A percentile compares a stretch with the other conserved stretches of the same genome.
These are phyloP conservation scores for Hyperopisus bebe DNA, from an alignment of 2,113 vertebrate genomes.

Conservation along the genomic window DNA sequence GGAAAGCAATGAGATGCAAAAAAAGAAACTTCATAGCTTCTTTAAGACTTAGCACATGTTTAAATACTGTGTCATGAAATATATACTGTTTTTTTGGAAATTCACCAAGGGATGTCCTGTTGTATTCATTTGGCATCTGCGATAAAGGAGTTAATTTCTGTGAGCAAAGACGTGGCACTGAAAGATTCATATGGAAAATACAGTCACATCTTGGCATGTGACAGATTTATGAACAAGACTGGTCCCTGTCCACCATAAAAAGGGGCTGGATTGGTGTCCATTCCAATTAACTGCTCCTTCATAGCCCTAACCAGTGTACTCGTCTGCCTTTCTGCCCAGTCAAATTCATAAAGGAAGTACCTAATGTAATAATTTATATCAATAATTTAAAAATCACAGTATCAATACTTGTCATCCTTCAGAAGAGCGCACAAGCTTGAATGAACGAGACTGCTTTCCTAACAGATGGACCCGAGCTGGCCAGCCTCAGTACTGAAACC, in stretches of 20 bases:
- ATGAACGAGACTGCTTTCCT: slow-evolving; percentile 43
- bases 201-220: slow-evolving; percentile 2
- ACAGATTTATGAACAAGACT: slow-evolving; percentile 18
- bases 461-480: slow-evolving; percentile 31
- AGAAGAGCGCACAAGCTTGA: slow-evolving; percentile 52
- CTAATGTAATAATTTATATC: slow-evolving; percentile 49
- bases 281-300: slow-evolving; percentile 28
- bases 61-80: slow-evolving; percentile 2
- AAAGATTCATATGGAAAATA: slow-evolving; percentile 42
- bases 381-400: slow-evolving; percentile 70
- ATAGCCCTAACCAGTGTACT: slow-evolving; percentile 23
- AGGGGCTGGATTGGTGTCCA: background rate
- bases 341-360: slow-evolving; percentile 51
- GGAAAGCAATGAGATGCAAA: background rate
- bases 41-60: background rate
- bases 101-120: slow-evolving; percentile 45
- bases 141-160: slow-evolving; percentile 49
- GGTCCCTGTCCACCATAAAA: background rate
- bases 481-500: slow-evolving; percentile 42
- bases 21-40: slow-evolving; percentile 23
- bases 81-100: slow-evolving; percentile 1
- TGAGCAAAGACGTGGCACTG: slow-evolving; percentile 62
- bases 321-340: slow-evolving; percentile 19
- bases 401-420: slow-evolving; percentile 62
- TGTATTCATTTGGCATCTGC: slow-evolving; percentile 64